Base-by-base conservation (phyloP, 2,888 invertebrate genomes). In the Hypercompe scribonia region DNA sequence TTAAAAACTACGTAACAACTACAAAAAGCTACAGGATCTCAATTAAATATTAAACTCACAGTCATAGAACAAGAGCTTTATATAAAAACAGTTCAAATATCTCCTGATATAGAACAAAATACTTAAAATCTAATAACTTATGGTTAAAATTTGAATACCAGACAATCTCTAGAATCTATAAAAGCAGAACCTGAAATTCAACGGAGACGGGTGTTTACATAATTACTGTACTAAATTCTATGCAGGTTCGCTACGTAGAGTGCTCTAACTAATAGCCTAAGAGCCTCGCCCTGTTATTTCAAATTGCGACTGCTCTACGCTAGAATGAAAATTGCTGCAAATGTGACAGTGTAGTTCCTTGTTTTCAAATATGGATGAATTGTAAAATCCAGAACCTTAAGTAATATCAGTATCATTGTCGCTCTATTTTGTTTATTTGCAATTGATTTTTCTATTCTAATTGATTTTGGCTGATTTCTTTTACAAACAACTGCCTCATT, bases 271-370 rank as follows among this genome's bases (percentile, higher is more conserved):
- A 87, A 87, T 87, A 80, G 82, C 72, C 71, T 68, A 71, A 72
- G 78, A 77, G 76, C 42, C 79, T 78, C 36, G 80, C 77, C 81
- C 84, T 84, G 86, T 84, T 85, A 87, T 87, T 87, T 84, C 84
- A 84, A 84, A 85, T 86, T 84, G 83, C 75, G 65, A 71, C 75
- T 72, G 71, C 67, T 71, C 72, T 78, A 63, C 67, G 70, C 74
- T 79, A 75, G 77, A 79, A 68, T 76, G 79, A 81, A 83, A 85
- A 86, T 85, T 84, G 81, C 78, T 78, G 76, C 74, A 74, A 81
- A 82, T 80, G 78, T 78, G 71, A 76, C 83, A 79, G 81, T 80
- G 77, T 72, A 80, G 73, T 81, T 78, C 63, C 76, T 71, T 80
- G 79, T 81, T 81, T 82, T 67, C 70, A 75, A 82, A 78, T 76